A percentile compares a stretch with the other conserved stretches of the same genome.
These are phyloP conservation scores for Oenanthe melanoleuca DNA, from an alignment of 2,113 vertebrate genomes.

Conservation along the genomic window DNA sequence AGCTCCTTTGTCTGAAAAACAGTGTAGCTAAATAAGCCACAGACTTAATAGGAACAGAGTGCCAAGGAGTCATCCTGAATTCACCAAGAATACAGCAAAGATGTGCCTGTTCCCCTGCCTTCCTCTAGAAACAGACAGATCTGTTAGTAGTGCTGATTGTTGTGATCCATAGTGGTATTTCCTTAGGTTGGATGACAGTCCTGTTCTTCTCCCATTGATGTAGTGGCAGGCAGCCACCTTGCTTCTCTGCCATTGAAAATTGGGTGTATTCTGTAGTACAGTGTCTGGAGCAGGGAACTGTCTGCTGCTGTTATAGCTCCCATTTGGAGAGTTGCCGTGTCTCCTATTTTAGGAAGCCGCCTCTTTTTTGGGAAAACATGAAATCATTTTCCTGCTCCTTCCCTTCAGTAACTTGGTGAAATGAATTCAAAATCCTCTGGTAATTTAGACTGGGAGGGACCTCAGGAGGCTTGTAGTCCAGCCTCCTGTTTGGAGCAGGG, in stretches of 20 bases:
- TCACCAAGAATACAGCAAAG: neutral
- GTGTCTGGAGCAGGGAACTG: constrained; percentile 16
- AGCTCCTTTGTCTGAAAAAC: neutral
- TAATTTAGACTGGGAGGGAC: neutral
- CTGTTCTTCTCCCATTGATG: neutral
- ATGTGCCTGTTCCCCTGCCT: neutral
- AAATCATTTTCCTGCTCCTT: neutral
- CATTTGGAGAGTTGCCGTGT: neutral
- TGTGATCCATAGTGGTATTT: neutral
- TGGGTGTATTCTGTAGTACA: neutral
- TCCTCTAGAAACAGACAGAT: neutral
- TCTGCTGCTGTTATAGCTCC: neutral
- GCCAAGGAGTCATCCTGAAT: neutral
- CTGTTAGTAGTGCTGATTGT: neutral
- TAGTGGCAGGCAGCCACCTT: constrained; percentile 26
- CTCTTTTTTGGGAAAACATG: neutral
- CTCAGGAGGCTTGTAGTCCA: neutral
- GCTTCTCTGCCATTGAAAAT: neutral
- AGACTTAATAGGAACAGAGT: neutral
- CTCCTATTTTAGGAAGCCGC: constrained; percentile 8
- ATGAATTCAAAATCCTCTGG: neutral
- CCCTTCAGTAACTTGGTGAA: neutral
- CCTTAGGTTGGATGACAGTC: neutral
- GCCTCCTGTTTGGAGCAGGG: neutral
- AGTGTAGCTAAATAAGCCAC: neutral